Conservation (phyloP, 2,888 invertebrate species). For the Lissonota sp. region DNA sequence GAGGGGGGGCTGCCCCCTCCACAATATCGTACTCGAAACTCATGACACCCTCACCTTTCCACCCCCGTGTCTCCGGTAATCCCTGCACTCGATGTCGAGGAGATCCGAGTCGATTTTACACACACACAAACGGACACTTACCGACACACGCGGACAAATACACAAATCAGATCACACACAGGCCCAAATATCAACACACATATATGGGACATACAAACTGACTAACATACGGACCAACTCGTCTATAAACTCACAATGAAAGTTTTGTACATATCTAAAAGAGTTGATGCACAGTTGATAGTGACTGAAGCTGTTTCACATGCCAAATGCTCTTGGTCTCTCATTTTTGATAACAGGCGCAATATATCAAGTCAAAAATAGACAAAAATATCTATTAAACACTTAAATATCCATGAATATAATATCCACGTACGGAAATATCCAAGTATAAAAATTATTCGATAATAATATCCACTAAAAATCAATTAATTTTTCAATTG, state of each 20-base stretch:
- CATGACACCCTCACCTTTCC: conserved; percentile 49
- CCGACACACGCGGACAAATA: conserved; percentile 18
- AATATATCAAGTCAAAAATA: too few relatives aligned
- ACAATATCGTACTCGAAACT: conserved; percentile 22
- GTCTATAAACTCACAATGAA: too few relatives aligned
- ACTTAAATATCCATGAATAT: too few relatives aligned
- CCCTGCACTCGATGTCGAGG: conserved; percentile 72
- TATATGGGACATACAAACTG: too few relatives aligned
- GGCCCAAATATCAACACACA: too few relatives aligned
- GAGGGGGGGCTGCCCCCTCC: conserved; percentile 56
- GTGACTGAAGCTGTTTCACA: conserved; percentile 7
- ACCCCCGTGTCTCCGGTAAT: conserved; percentile 47
- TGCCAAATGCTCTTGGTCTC: conserved; percentile 25
- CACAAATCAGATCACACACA: too few relatives aligned
- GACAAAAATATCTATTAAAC: too few relatives aligned
- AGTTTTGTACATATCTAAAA: neutral
- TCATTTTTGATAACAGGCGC: neutral
- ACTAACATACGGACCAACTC: too few relatives aligned
- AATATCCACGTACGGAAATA: too few relatives aligned
- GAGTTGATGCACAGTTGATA: neutral
- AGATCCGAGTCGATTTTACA: conserved; percentile 68
- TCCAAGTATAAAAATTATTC: too few relatives aligned
- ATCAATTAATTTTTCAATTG: too few relatives aligned
- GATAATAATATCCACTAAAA: too few relatives aligned
- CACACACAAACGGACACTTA: conserved; percentile 40